Percentiles rank a stretch among this genome's conserved stretches.
Conservation (phyloP, 2,888 invertebrate species). For the Anthoptus insignis region DNA sequence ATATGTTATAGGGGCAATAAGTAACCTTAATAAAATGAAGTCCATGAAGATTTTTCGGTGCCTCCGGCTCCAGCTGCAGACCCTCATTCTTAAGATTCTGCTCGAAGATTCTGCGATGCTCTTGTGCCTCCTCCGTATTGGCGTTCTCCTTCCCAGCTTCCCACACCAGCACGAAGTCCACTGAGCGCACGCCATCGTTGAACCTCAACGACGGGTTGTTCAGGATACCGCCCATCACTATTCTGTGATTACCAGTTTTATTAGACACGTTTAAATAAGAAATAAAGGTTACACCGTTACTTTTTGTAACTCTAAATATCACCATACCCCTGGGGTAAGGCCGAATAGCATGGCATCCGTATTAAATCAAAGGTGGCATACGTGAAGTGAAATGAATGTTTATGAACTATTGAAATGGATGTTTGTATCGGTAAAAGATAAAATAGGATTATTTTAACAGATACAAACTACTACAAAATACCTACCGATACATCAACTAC, state of each 20-base stretch:
- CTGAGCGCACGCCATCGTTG: slow-evolving; percentile 90
- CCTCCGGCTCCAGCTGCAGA: slow-evolving; percentile 90
- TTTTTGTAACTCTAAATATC: too few species aligned
- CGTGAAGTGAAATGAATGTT: too few species aligned
- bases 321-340: too few species aligned
- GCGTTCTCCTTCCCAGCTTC: slow-evolving; percentile 87
- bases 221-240: slow-evolving; percentile 73
- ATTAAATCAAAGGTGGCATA: too few species aligned
- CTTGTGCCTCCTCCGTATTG: slow-evolving; percentile 69
- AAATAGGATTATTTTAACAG: too few species aligned
- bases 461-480: too few species aligned
- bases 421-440: too few species aligned
- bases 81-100: slow-evolving; percentile 91
- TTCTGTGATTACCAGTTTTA: slow-evolving; percentile 57
- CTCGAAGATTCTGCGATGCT: slow-evolving; percentile 89
- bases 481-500: too few species aligned
- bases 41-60: slow-evolving; percentile 87
- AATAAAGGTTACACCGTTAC: too few species aligned
- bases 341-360: too few species aligned
- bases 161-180: slow-evolving; percentile 94
- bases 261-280: background rate
- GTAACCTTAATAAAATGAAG: slow-evolving; percentile 92
- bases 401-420: too few species aligned
- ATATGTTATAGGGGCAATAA: background rate
- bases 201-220: slow-evolving; percentile 89